Conservation (phyloP, 1,140 invertebrate genomes). For the Temnothorax longispinosus region DNA sequence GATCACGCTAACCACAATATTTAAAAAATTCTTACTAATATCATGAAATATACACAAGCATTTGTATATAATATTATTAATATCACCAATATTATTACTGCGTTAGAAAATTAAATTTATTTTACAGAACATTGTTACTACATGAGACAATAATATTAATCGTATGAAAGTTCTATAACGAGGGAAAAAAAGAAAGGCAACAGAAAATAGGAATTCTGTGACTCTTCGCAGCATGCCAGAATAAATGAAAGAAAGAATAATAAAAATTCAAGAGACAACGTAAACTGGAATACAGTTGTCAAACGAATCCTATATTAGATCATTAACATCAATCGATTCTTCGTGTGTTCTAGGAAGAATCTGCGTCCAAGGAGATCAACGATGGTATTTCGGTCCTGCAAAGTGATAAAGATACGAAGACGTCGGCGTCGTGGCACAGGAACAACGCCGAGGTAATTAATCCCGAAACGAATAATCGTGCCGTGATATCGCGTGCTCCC, state of each 20-base stretch:
- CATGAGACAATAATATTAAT: constrained; percentile 16
- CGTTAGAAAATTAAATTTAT: neutral
- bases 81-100: neutral
- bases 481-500: neutral
- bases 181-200: neutral
- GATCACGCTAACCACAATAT: neutral
- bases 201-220: neutral
- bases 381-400: constrained; percentile 5
- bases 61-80: neutral
- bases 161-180: neutral
- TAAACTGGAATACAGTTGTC: neutral
- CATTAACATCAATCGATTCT: constrained; percentile 8
- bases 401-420: constrained; percentile 55
- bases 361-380: constrained; percentile 37
- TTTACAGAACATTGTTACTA: neutral
- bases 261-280: neutral
- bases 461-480: constrained; percentile 21
- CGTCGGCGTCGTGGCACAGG: constrained; percentile 51
- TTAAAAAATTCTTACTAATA: neutral
- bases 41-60: neutral
- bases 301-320: neutral
- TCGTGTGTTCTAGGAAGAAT: constrained; percentile 67
- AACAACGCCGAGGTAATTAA: constrained; percentile 61
- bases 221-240: neutral
- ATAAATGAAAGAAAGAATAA: neutral